phyloP scores from a whole-genome alignment of 2,113 vertebrate species.

The Arenaria interpres region DNA sequence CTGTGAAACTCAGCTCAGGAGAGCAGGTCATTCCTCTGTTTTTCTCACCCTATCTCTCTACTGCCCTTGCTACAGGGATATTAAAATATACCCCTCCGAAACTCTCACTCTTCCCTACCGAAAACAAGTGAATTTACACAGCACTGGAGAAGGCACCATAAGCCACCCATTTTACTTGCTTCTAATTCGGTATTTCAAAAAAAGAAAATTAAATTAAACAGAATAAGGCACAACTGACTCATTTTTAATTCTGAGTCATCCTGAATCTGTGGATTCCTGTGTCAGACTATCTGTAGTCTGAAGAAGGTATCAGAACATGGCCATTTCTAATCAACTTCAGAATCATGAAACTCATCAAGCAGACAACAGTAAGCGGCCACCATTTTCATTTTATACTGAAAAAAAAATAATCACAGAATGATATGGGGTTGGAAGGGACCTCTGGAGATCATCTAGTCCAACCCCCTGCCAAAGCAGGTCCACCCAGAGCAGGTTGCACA shows the following conservation, averaged over 20 bases:
- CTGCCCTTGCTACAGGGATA: not conserved
- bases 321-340: not conserved
- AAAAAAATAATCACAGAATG: not conserved
- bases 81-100: not conserved
- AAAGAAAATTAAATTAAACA: not conserved
- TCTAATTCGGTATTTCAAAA: not conserved
- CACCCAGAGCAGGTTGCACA: too few relatives aligned
- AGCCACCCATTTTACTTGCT: not conserved
- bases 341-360: not conserved
- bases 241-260: constrained; percentile 19
- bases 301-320: not conserved
- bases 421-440: too few relatives aligned
- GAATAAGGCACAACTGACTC: not conserved
- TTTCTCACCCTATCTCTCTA: not conserved
- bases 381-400: not conserved
- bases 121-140: not conserved
- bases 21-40: not conserved
- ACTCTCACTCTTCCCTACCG: not conserved
- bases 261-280: not conserved
- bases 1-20: not conserved
- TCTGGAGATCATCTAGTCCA: too few relatives aligned
- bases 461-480: too few relatives aligned
- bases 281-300: not conserved
- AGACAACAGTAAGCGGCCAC: not conserved
- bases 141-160: not conserved